Base-by-base conservation (phyloP, 2,113 vertebrate species). In the Limanda limanda region DNA sequence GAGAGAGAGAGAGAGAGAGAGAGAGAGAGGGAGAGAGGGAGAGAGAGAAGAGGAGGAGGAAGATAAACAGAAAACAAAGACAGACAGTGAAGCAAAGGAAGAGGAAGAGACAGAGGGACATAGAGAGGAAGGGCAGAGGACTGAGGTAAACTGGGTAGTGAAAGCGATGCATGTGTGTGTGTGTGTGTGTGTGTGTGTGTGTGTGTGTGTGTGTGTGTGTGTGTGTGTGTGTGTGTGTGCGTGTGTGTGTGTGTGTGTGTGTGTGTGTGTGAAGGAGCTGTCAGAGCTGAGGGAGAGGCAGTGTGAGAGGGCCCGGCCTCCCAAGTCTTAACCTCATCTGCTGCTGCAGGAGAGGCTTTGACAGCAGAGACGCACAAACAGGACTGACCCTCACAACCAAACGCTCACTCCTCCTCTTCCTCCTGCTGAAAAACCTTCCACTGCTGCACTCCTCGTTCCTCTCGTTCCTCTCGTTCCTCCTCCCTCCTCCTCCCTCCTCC, bases 1-100 rank as follows among this genome's bases (percentile, higher is more conserved):
- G 31, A 31, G 31, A 31, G 5, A 31, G 31, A 42, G 40, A 99
- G 90, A 97, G 96, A 92, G 95, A 93, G 93, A 93, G 95, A 94
- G 94, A 95, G 95, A 24, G 35, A 42, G 67, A 66, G 65, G 56
- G 48, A 21, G 9, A 57, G 31, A 31, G 31, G 31, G 31, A 31
- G 31, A 31, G 5, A 31, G 31, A 42, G 40, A 42, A 3, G 47
- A 76, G 79, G 58, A 73, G 48, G 74, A 58, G 72, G 73, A 68
- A 75, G 74, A 72, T 24, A 76, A 76, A 84, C 5, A 78, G 71
- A 79, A 59, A 79, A 79, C 62, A 76, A 73, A 17, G 75, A 71
- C 59, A 74, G 70, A 82, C 88, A 78, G 31, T 40, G 71, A 74
- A 69, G 71, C 78, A 76, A 55, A 69, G 58, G 66, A 60, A 61